Base-by-base conservation (phyloP, 1,140 invertebrate genomes). In the Orius insidiosus region DNA sequence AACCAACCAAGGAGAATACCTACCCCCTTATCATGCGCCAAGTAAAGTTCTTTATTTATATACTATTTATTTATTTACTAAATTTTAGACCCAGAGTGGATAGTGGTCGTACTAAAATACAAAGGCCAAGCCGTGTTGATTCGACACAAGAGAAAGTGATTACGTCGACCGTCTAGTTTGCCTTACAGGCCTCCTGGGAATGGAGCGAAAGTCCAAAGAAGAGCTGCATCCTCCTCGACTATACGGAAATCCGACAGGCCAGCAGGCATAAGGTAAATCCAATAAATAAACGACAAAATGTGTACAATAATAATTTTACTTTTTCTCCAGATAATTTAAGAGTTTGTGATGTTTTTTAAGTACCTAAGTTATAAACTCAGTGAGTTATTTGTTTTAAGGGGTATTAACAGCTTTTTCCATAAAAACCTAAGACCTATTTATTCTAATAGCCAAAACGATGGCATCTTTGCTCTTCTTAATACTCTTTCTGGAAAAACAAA, bases 121-220 rank as follows among this genome's bases (percentile, higher is more conserved):
- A 39, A 18, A 60, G 71, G 46, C 64, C 71, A 1, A 75, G 72
- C 46, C 63, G 76, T 37, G 66, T 74, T 40, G 76, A 80, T 60
- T 66, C 68, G 49, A 54, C 43, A 54, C 32, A 24, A 7, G 34
- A 42, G 5, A 45, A 49, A 24, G 34, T 30, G 2, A 46, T 48
- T n/a, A 47, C 52, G 1, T 42, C 41, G 58, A 11, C 58, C 58
- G 0, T 58, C 53, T 16, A 59, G 56, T 32, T 47, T 60, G 31
- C 53, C 58, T 2, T 57, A 59, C 18, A 36, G 52, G 5, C 38
- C 50, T 5, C 35, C 47, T 13, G 11, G 36, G 13, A n/a, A 49
- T 30, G 36, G 19, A 19, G 19, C 44, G 3, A 36, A 48, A 10
- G 40, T 30, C n/a, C 40, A 49, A 11, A 34, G 52, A 5, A 16